Evolutionary conservation across 2,888 invertebrate species (phyloP), one percentile per base, ranked within the genome.

Genomic region (Matsumyia berberina): DNA sequence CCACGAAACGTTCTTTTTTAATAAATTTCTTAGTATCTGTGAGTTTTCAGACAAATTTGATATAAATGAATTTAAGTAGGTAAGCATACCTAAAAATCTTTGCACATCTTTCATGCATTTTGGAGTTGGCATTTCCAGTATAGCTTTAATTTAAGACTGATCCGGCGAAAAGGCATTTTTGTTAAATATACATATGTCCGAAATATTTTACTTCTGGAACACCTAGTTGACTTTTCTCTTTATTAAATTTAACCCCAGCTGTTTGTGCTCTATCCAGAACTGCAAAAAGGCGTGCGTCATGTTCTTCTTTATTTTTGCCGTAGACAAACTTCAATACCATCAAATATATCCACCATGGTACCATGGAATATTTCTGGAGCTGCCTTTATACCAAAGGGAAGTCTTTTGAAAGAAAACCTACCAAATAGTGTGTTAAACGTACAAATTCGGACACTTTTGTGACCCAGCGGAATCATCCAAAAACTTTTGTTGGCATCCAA

Each of bases 371-470:
- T 4, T 24, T 24, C 24, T 24, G 24, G 24, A 24, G 24, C 24
- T 24, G 24, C 1, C 24, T 24, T 24, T 1, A 24, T 24, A 4
- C 2, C 24, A 24, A 24, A 24, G 1, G 24, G 24, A 24, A 24
- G 24, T 4, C 24, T 24, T 24, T 15, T n/a, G 39, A 81, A 86
- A n/a, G 35, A 17, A 17, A 72, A 87, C 12, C 86, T 81, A n/a
- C 87, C 86, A 62, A 86, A 87, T 0, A 86, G 87, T 17, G 87
- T 86, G 17, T 73, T 83, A 44, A 87, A 86, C 7, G 86, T 87
- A 55, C 87, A 87, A 0, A 87, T 33, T 49, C 76, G 67, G 6
- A 80, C 35, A 37, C 82, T 85, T 57, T 85, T 51, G 46, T 86
- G 70, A 24, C 4, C 24, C 2, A 24, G 24, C 1, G 24, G 24